phyloP scores from a whole-genome alignment of 2,113 vertebrate species.

The Agapornis roseicollis region DNA sequence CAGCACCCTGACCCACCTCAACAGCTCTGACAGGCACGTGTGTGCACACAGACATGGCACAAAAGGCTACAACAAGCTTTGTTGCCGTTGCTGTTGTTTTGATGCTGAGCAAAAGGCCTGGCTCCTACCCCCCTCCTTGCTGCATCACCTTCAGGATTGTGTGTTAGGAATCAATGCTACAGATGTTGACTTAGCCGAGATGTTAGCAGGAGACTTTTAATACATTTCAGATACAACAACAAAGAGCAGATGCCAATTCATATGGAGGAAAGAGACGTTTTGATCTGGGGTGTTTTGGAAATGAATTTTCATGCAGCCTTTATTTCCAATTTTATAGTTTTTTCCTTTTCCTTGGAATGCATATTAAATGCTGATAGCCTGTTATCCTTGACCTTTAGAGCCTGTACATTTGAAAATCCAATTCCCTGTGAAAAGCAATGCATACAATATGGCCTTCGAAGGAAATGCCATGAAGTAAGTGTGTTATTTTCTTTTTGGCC shows the following conservation, averaged over 20 bases:
- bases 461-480: conserved; percentile 47
- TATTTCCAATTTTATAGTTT: conserved; percentile 43
- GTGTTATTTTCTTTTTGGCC: conserved; percentile 21
- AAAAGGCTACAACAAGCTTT: neutral
- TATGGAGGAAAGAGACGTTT: conserved; percentile 28
- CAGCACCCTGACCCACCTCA: neutral
- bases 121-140: neutral
- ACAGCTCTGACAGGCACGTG: neutral
- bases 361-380: conserved; percentile 67
- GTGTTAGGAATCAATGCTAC: conserved; percentile 47
- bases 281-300: conserved; percentile 51
- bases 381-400: conserved; percentile 69
- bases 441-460: conserved; percentile 33
- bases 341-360: conserved; percentile 41
- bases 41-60: neutral
- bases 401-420: conserved; percentile 66
- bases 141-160: conserved; percentile 49
- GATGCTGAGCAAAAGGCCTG: conserved; percentile 33
- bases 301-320: conserved; percentile 61
- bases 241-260: conserved; percentile 54
- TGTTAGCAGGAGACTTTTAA: conserved; percentile 48
- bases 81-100: conserved; percentile 21
- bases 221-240: conserved; percentile 37
- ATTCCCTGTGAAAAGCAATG: conserved; percentile 59
- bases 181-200: conserved; percentile 51